phyloP scores from a whole-genome alignment of 2,113 vertebrate species.

The Martes martes region DNA sequence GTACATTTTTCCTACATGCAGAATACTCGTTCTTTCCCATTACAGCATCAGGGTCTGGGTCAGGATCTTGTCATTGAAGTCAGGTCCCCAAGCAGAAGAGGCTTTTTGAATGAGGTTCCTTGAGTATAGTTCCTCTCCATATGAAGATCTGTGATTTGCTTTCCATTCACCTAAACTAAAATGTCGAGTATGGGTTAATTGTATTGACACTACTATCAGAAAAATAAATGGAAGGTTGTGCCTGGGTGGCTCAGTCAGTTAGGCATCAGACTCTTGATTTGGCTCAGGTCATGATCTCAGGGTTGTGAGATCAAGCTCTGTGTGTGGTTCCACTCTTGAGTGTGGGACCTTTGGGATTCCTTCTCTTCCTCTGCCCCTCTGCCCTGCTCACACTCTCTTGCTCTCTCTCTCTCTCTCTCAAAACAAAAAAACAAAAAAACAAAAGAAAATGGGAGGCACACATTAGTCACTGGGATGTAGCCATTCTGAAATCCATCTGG shows the following conservation, averaged over 20 bases:
- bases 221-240: too few species aligned
- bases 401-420: too few species aligned
- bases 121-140: too few species aligned
- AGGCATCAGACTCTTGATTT: too few species aligned
- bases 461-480: background rate
- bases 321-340: background rate
- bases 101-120: too few species aligned
- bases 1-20: background rate
- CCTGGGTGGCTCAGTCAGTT: too few species aligned
- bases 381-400: background rate
- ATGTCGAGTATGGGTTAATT: too few species aligned
- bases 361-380: background rate
- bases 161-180: too few species aligned
- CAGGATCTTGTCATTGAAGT: background rate
- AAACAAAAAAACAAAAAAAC: too few species aligned
- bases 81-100: background rate
- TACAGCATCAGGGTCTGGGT: background rate
- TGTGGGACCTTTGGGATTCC: background rate
- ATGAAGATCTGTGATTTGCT: too few species aligned
- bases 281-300: too few species aligned
- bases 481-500: background rate
- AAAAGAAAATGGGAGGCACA: background rate
- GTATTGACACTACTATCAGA: too few species aligned
- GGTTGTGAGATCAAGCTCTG: background rate
- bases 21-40: background rate